Evolutionary conservation across 2,888 invertebrate species (phyloP).

Genomic region (Aphodius sticticus): DNA sequence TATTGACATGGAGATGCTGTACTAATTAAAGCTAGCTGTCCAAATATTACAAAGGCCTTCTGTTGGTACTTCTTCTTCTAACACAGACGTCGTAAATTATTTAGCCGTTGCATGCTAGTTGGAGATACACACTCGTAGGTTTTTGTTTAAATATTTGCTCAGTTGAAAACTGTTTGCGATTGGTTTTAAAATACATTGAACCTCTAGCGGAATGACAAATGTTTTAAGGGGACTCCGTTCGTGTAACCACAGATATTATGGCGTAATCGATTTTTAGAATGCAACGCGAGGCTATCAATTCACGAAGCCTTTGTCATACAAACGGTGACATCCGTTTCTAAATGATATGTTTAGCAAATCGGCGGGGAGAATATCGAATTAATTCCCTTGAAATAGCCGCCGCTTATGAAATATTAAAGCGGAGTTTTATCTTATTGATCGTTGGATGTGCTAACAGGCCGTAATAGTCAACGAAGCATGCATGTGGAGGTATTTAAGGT

Average conservation of each 20-base stretch:
- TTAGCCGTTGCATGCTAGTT: not conserved
- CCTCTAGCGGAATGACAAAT: slow-evolving; percentile 9
- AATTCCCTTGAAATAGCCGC: slow-evolving; percentile 20
- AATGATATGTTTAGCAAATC: slow-evolving; percentile 22
- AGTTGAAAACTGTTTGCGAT: slow-evolving; percentile 7
- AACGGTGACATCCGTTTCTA: slow-evolving; percentile 23
- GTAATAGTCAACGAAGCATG: not conserved
- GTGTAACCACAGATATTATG: not conserved
- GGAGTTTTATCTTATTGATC: slow-evolving; percentile 17
- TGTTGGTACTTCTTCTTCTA: not conserved
- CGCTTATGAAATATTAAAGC: slow-evolving; percentile 20
- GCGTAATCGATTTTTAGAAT: slow-evolving; percentile 19
- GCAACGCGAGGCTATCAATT: slow-evolving; percentile 16
- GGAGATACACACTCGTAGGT: not conserved
- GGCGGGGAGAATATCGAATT: slow-evolving; percentile 17
- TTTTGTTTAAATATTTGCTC: slow-evolving; percentile 7
- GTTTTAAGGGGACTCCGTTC: slow-evolving; percentile 13
- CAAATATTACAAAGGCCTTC: slow-evolving; percentile 26
- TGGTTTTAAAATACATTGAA: slow-evolving; percentile 15
- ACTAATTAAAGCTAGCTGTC: slow-evolving; percentile 34
- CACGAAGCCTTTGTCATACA: slow-evolving; percentile 19
- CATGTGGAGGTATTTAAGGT: not conserved
- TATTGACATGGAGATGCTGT: slow-evolving; percentile 24
- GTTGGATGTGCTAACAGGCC: not conserved
- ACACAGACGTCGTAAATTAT: not conserved